These are phyloP conservation scores for Mirounga angustirostris DNA, from an alignment of 2,113 vertebrate genomes.

Conservation along the genomic window DNA sequence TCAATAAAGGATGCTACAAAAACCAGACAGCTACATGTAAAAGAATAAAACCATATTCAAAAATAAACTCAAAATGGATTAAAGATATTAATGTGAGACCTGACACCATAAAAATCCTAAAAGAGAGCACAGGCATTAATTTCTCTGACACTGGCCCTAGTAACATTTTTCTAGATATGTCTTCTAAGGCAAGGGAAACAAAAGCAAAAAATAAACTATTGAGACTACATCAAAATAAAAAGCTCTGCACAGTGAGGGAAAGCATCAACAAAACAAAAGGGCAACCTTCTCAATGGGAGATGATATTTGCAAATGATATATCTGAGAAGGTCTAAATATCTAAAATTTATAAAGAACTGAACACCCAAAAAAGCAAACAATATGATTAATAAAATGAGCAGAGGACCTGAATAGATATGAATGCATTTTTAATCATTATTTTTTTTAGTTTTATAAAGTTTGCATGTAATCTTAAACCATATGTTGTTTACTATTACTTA, in stretches of 20 bases:
- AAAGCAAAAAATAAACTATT: background rate
- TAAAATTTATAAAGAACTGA: background rate
- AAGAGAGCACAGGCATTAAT: background rate
- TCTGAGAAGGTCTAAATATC: background rate
- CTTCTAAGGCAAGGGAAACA: background rate
- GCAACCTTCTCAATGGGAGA: background rate
- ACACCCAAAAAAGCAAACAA: background rate
- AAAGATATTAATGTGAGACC: background rate
- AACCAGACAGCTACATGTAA: background rate
- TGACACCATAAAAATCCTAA: background rate
- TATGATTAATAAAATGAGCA: background rate
- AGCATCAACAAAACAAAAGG: background rate
- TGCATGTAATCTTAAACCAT: background rate
- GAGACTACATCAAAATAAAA: background rate
- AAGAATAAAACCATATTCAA: background rate
- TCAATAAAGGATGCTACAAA: background rate
- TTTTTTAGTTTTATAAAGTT: background rate
- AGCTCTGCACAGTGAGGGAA: background rate
- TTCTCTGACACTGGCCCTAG: background rate
- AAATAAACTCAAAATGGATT: background rate
- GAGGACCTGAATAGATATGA: background rate
- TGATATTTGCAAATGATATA: background rate
- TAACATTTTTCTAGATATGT: background rate
- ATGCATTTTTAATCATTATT: background rate
- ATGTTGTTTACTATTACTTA: background rate